Evolutionary conservation across 2,797 vertebrate species (phyloP).

Genomic region (Muscicapa striata): DNA sequence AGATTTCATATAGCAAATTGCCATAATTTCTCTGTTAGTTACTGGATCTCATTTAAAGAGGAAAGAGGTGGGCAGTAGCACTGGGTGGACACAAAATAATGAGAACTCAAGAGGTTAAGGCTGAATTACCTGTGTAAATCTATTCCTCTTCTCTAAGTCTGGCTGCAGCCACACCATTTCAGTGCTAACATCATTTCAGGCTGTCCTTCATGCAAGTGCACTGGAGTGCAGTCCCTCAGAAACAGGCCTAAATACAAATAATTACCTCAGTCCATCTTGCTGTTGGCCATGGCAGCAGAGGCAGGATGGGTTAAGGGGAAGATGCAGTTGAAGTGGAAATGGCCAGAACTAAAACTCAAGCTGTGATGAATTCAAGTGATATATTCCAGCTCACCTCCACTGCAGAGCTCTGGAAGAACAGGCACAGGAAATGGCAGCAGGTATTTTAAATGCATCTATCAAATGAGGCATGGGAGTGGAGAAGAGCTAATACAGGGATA

Average conservation of each 20-base stretch:
- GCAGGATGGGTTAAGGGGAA: conserved; percentile 8
- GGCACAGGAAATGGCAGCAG: not conserved
- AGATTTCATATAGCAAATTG: conserved; percentile 69
- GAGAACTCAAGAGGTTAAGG: conserved; percentile 41
- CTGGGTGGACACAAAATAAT: not conserved
- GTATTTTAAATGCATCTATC: conserved; percentile 2
- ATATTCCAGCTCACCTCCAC: conserved; percentile 13
- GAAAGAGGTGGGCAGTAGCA: conserved; percentile 3
- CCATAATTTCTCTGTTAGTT: conserved; percentile 58
- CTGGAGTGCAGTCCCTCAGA: conserved; percentile 20
- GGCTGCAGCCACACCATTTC: not conserved
- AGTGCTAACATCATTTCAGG: not conserved
- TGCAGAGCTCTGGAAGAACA: conserved; percentile 12
- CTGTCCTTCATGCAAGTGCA: not conserved
- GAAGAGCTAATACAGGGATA: not conserved
- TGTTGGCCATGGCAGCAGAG: not conserved
- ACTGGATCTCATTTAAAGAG: conserved; percentile 46
- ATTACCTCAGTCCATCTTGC: conserved; percentile 50
- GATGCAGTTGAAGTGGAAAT: conserved; percentile 41
- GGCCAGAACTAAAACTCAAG: conserved; percentile 31
- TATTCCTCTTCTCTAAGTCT: not conserved
- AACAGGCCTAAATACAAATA: conserved; percentile 37
- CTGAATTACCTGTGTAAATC: conserved; percentile 21
- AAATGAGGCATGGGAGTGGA: not conserved
- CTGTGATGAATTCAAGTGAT: not conserved